Base-by-base conservation (phyloP, 2,113 vertebrate species). In the Falco punctatus region DNA sequence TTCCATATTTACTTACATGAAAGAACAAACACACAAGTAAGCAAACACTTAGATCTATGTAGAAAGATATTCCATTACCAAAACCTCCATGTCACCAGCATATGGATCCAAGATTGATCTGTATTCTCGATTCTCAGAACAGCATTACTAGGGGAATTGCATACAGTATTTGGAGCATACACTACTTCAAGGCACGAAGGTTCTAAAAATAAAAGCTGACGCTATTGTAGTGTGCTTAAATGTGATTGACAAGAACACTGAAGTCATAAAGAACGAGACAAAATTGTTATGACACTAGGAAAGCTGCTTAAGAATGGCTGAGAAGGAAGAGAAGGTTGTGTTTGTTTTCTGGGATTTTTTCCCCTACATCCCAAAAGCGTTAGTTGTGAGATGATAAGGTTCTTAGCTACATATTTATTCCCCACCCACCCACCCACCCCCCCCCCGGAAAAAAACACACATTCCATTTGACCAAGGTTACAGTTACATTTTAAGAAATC, bases 201-300 rank as follows among this genome's bases (percentile, higher is more conserved):
- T 82, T 88, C 92, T 86, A 93, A 94, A 95, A 94, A 95, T 93
- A 95, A 91, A 91, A 88, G 38, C 19, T 90, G 58, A 65, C 75
- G 77, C 21, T 61, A 49, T 30, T 80, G 62, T 35, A 46, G 38
- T 88, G 26, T 55, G 49, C 33, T 92, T 93, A 80, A 92, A 86
- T 80, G 16, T 88, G 94, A 95, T 93, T 95, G 91, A 95, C 75
- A 92, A 88, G 66, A 86, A 77, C 70, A 88, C 33, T 52, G 30
- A 82, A 82, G 28, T 85, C 44, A 83, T 75, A 82, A 79, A 82
- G 44, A 86, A 78, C 48, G 51, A 75, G 65, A 75, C 8, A 83
- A 90, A 94, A 80, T 52, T 54, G 19, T 75, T 93, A 48, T 44
- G 51, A 83, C 59, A 62, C 10, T 35, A 83, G 5, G 22, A 46